Percentiles rank a stretch among this genome's conserved stretches.
Evolutionary conservation across 2,888 invertebrate species (phyloP).

Genomic region (Pyralis farinalis): DNA sequence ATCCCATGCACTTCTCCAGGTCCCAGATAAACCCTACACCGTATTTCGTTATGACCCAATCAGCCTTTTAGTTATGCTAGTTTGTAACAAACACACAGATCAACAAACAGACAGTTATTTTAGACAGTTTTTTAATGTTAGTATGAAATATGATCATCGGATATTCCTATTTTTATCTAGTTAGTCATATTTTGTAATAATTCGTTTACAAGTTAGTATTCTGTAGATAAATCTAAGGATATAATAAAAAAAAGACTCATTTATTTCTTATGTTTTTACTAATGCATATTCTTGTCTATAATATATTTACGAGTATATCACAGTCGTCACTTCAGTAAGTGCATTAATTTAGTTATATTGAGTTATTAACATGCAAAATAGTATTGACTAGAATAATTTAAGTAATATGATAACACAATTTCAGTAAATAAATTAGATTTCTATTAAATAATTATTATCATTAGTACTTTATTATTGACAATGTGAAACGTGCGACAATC

Average conservation of each 20-base stretch:
- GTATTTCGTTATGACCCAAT: too few relatives aligned
- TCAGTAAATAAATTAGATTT: neutral
- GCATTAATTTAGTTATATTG: slow-evolving; percentile 53
- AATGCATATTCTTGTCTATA: slow-evolving; percentile 60
- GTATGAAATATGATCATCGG: too few relatives aligned
- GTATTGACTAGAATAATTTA: slow-evolving; percentile 23
- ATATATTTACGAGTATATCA: slow-evolving; percentile 72
- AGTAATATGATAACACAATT: neutral
- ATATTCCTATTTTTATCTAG: too few relatives aligned
- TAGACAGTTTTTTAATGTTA: too few relatives aligned
- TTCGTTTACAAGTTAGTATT: too few relatives aligned
- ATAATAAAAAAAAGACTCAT: slow-evolving; percentile 30
- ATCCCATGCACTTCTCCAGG: too few relatives aligned
- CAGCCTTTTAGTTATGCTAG: too few relatives aligned
- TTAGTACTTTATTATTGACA: slow-evolving; percentile 14
- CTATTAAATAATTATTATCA: neutral
- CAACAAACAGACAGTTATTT: too few relatives aligned
- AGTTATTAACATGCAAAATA: slow-evolving; percentile 25
- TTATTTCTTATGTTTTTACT: slow-evolving; percentile 49
- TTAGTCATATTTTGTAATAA: too few relatives aligned
- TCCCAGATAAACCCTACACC: too few relatives aligned
- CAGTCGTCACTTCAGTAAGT: slow-evolving; percentile 78
- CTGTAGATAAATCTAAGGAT: neutral
- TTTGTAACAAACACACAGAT: too few relatives aligned
- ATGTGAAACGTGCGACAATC: slow-evolving; percentile 7